Evolutionary conservation across 2,888 invertebrate genomes (phyloP).

Genomic region (Polietes domitor): DNA sequence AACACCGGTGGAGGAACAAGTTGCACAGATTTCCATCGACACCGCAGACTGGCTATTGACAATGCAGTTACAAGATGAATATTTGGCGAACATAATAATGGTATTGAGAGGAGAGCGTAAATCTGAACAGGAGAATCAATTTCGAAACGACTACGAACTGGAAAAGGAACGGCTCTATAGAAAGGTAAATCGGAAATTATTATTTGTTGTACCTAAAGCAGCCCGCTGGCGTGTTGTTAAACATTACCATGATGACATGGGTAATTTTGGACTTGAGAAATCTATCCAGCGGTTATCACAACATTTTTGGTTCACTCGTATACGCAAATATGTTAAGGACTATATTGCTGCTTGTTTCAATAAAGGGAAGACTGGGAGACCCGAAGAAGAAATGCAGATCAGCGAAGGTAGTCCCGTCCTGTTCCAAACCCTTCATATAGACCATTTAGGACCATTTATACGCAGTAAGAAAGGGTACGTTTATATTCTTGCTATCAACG

Average conservation of each 20-base stretch:
- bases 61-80: conserved; percentile 46
- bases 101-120: neutral
- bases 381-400: conserved; percentile 45
- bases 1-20: too few species aligned
- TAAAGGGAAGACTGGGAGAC: conserved; percentile 13
- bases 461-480: neutral
- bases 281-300: conserved; percentile 47
- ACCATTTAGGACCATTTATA: conserved; percentile 34
- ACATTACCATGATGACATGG: conserved; percentile 60
- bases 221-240: conserved; percentile 58
- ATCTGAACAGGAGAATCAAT: neutral
- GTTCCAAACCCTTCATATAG: conserved; percentile 46
- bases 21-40: too few species aligned
- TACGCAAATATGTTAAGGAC: conserved; percentile 46
- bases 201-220: conserved; percentile 57
- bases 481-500: neutral
- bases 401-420: conserved; percentile 52
- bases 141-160: conserved; percentile 28
- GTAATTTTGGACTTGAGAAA: conserved; percentile 64
- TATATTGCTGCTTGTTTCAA: conserved; percentile 20
- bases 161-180: conserved; percentile 41
- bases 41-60: neutral
- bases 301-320: conserved; percentile 60
- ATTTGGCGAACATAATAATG: neutral
- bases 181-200: neutral